Evolutionary conservation across 1,140 invertebrate genomes (phyloP), one percentile per base, ranked within the genome.

Genomic region (Penaeus chinensis): DNA sequence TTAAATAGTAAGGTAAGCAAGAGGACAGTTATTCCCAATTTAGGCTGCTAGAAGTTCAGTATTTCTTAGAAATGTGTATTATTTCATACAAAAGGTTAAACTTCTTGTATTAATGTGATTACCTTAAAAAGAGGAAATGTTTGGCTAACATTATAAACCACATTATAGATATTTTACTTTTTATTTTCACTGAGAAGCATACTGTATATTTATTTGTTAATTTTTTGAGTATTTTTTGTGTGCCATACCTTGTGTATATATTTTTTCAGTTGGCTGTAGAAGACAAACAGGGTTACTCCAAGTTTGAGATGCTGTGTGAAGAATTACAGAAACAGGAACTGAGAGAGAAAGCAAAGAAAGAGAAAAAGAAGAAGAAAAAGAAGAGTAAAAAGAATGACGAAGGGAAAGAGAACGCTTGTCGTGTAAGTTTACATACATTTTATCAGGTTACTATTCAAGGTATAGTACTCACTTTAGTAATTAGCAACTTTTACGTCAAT

Each of bases 231-330:
- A 88, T 60, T 32, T 18, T 63, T 20, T 27, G 61, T 32, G 8
- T 24, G 61, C 27, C 10, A 13, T 82, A 71, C 47, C 54, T 74
- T n/a, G 22, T 47, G 5, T 62, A 24, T 16, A 1, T 89, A 19
- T 87, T 82, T 32, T 69, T 90, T 69, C 85, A 97, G 94, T 95
- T 95, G 90, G 96, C 96, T 18, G 95, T 98, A 61, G 97, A 98
- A 92, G 94, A 94, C 18, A 98, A 98, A 92, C 96, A 96, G 92
- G 97, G 97, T 60, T 95, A 97, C 8, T 96, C 96, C 16, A 97
- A 98, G 81, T 89, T 92, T 69, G 92, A 92, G 85, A 90, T 82
- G 85, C 92, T 92, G 87, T 92, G 92, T 90, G 91, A 92, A 82
- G 92, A 92, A 82, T 78, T 93, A 32, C 84, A 91, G 65, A 91